Evolutionary conservation across 2,113 vertebrate genomes (phyloP), one percentile per base, ranked within the genome.

Genomic region (Dascyllus trimaculatus): DNA sequence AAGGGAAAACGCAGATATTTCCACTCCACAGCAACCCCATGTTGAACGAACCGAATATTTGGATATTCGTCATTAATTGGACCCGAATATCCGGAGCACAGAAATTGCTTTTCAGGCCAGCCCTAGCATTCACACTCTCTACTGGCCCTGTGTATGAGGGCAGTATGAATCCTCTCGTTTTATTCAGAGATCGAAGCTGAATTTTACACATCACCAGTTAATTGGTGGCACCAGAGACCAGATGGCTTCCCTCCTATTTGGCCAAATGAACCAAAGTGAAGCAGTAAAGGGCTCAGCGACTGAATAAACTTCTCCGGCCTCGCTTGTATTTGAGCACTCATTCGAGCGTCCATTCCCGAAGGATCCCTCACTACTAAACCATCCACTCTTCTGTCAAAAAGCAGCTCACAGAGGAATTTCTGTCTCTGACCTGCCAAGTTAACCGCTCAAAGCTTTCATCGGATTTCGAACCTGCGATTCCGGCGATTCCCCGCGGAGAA

Each of bases 361-460:
- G 65, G 46, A 53, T 38, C 25, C 57, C 21, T 68, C 61, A 1
- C 26, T 10, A n/a, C 40, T 64, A 57, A 75, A 59, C 46, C 45
- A 2, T 49, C 17, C 26, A 7, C 18, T 22, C 46, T 35, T 81
- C 57, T 67, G 38, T 80, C 75, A 46, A 21, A 70, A 40, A 35
- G 9, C 22, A 1, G 4, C 15, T 63, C 49, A 54, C 19, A 9
- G 45, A 67, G 45, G 62, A 51, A 59, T 69, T 71, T 62, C 46
- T 71, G 32, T 29, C 32, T 70, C 74, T 56, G 74, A 56, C 59
- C 64, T 48, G 59, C 45, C 70, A 58, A 59, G 69, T 63, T 29
- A n/a, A 24, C 18, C 1, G 3, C 32, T 57, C 63, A 56, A 53
- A 82, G 25, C 62, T 25, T 58, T 60, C 9, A 21, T 76, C 46